Evolutionary conservation across 2,888 invertebrate genomes (phyloP), one percentile per base, ranked within the genome.

Genomic region (Aphodius granarius): DNA sequence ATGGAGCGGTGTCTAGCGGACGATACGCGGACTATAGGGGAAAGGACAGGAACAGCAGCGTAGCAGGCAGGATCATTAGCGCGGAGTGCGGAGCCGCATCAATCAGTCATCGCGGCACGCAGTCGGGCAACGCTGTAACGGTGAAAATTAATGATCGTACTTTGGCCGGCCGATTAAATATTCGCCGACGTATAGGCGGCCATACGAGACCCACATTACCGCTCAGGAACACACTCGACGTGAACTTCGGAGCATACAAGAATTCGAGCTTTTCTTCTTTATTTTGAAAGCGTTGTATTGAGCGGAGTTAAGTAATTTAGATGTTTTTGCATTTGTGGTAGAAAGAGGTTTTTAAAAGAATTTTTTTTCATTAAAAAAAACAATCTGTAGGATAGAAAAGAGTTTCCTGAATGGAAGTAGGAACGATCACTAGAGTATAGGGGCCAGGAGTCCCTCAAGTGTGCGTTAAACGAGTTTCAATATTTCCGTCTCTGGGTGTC

Each of bases 61-160:
- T 21, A n/a, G 21, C 68, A 19, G 68, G 80, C 81, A 77, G 80
- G 80, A 82, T 82, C 82, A 82, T 82, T 82, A 82, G 83, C 81
- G 82, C 80, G 78, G 81, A 82, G 81, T 78, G 81, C 79, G 81
- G 80, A 78, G 81, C 81, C 80, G 82, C 83, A 83, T 84, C 83
- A 84, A 84, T 84, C 84, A 84, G 83, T 83, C 84, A 83, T 83
- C 82, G 81, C 79, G 80, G 80, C 77, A 81, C 80, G 80, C 79
- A 43, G 43, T 43, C 43, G 80, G 76, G 78, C 79, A 80, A 80
- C 79, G 81, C 81, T 81, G 81, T 81, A 81, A 80, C 83, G 81
- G 81, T 80, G 80, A 81, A 82, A 82, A 83, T 82, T 83, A 83
- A 83, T 82, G 83, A 82, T 81, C 81, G 81, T 81, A 79, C 78